Evolutionary conservation across 2,797 vertebrate genomes (phyloP).

Genomic region (Okamejei kenojei): DNA sequence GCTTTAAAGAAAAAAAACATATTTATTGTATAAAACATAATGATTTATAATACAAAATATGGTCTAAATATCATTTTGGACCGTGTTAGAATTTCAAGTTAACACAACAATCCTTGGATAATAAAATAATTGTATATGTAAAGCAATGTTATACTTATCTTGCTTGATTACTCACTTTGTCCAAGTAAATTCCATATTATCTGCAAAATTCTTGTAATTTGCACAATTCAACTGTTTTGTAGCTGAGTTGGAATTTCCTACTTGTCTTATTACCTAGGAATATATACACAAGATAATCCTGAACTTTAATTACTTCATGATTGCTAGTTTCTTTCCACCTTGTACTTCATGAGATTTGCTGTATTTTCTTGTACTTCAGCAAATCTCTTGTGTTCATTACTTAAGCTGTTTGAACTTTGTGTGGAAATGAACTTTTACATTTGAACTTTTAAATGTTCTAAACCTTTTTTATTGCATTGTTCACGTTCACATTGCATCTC

Average conservation of each 20-base stretch:
- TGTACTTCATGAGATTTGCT: background rate
- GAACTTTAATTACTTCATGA: conserved; percentile 13
- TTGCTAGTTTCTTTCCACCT: background rate
- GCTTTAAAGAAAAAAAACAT: no score
- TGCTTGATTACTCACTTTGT: background rate
- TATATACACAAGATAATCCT: background rate
- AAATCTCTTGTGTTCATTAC: background rate
- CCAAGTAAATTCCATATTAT: background rate
- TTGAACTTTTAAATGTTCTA: background rate
- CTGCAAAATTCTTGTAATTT: background rate
- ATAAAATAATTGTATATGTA: background rate
- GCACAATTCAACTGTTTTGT: background rate
- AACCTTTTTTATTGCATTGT: background rate
- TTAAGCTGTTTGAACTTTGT: background rate
- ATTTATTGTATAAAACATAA: no score
- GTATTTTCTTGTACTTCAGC: background rate
- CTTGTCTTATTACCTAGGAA: no score
- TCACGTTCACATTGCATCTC: background rate
- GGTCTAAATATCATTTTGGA: no score
- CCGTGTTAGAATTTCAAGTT: background rate
- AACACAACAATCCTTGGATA: background rate
- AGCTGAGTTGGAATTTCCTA: background rate
- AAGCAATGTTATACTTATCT: background rate
- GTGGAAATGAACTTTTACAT: background rate
- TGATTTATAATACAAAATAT: no score